Evolutionary conservation across 1,140 invertebrate species (phyloP).

Genomic region (Drosophila arizonae): DNA sequence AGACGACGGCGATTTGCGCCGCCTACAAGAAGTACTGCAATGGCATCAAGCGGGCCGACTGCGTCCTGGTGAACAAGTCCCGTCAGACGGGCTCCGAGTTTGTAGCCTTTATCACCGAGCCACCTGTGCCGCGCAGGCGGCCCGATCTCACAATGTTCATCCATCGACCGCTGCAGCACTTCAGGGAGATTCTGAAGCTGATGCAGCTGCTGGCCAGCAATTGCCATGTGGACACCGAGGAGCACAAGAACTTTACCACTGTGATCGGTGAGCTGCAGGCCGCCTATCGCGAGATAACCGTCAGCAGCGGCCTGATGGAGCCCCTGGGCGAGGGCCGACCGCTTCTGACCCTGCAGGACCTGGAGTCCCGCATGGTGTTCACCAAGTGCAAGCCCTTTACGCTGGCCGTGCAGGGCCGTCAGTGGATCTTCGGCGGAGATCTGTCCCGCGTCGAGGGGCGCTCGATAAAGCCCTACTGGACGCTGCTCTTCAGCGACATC

Average conservation of each 20-base stretch:
- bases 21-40: conserved; percentile 91
- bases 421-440: conserved; percentile 94
- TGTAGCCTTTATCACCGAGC: conserved; percentile 89
- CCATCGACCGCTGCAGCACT: conserved; percentile 91
- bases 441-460: conserved; percentile 91
- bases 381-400: conserved; percentile 94
- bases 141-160: conserved; percentile 92
- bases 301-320: conserved; percentile 91
- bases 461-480: conserved; percentile 92
- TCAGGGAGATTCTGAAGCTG: conserved; percentile 85
- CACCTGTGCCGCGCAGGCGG: conserved; percentile 89
- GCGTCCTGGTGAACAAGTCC: conserved; percentile 88
- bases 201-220: conserved; percentile 83
- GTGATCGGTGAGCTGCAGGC: conserved; percentile 83
- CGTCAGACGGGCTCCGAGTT: conserved; percentile 86
- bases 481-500: conserved; percentile 91
- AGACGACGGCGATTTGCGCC: conserved; percentile 88
- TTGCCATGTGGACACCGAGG: conserved; percentile 80
- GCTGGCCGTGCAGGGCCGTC: conserved; percentile 90
- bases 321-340: conserved; percentile 91
- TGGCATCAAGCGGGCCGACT: conserved; percentile 91
- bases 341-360: conserved; percentile 89
- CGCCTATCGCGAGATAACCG: conserved; percentile 90
- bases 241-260: conserved; percentile 81
- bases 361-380: conserved; percentile 92